Evolutionary conservation across 2,113 vertebrate species (phyloP), one percentile per base, ranked within the genome.

Genomic region (Zosterops lateralis): DNA sequence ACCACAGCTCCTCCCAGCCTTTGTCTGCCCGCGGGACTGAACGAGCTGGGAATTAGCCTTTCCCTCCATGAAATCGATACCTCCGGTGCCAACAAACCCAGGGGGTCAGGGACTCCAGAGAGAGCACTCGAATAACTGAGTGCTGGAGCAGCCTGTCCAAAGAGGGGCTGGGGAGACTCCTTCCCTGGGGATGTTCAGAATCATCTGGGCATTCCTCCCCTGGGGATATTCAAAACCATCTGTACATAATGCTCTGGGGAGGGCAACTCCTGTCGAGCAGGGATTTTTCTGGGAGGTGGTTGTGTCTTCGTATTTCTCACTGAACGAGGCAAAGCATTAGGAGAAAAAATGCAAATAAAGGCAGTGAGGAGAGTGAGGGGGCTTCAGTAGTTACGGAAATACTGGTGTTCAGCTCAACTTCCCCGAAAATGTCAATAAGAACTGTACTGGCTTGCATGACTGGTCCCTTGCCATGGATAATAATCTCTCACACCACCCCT

Each of bases 101-200:
- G 36, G 31, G 50, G 34, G 10, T 64, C 66, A 79, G 31, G 22
- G 16, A 15, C 3, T 5, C 58, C 57, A 48, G 45, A 40, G 40
- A 79, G 58, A 44, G 38, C 61, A 25, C 47, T 38, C 0, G 1
- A n/a, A 32, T 0, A 1, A 9, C 5, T 12, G 16, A 34, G 61
- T 4, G 17, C 53, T 53, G 28, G 28, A 45, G 29, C 68, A 81
- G 29, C 61, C 38, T 45, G 53, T 16, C 28, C 38, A 12, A 20
- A 67, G 31, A 57, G 28, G 17, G 22, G 36, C 29, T 60, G n/a
- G 7, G 24, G 12, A 89, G 17, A 26, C 8, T 61, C n/a, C 25
- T 61, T 42, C 47, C 62, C 62, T 22, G 14, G 14, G 42, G 31
- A 47, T 15, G 31, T 10, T 60, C 40, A 48, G 58, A 53, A 26